phyloP scores from a whole-genome alignment of 2,113 vertebrate species.

The Ictidomys tridecemlineatus region DNA sequence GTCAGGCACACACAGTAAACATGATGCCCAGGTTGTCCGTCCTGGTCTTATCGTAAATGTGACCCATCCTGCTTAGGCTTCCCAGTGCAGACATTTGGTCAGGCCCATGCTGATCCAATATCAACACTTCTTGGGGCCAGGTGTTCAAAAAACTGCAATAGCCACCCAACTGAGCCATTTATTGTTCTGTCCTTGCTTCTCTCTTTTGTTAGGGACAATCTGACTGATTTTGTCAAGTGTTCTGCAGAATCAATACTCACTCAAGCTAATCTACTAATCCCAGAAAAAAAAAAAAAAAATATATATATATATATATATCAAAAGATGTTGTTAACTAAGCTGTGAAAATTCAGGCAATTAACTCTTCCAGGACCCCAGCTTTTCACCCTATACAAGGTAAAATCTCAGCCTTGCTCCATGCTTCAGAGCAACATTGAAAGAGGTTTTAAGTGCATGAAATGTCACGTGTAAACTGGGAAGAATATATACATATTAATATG shows the following conservation, averaged over 20 bases:
- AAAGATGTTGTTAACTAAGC: not conserved
- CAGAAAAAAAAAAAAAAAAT: not conserved
- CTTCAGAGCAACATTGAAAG: not conserved
- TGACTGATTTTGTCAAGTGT: not conserved
- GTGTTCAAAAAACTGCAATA: not conserved
- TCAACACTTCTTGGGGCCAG: not conserved
- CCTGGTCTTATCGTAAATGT: not conserved
- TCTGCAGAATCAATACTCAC: not conserved
- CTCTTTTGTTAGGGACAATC: not conserved
- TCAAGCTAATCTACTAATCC: not conserved
- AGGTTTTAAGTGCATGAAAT: not conserved
- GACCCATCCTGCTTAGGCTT: not conserved
- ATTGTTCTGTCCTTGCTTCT: not conserved
- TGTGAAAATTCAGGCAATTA: not conserved
- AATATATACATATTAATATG: too few species aligned
- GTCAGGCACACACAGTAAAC: not conserved
- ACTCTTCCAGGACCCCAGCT: not conserved
- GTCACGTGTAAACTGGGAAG: not conserved
- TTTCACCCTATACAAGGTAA: not conserved
- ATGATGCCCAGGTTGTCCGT: not conserved
- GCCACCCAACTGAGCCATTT: not conserved
- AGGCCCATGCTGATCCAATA: not conserved
- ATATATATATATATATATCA: too few species aligned
- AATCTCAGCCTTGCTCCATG: not conserved
- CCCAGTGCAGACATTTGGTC: not conserved